Percentiles rank a stretch among this genome's conserved stretches.
phyloP scores from a whole-genome alignment of 2,797 vertebrate genomes.

The Channa striata region DNA sequence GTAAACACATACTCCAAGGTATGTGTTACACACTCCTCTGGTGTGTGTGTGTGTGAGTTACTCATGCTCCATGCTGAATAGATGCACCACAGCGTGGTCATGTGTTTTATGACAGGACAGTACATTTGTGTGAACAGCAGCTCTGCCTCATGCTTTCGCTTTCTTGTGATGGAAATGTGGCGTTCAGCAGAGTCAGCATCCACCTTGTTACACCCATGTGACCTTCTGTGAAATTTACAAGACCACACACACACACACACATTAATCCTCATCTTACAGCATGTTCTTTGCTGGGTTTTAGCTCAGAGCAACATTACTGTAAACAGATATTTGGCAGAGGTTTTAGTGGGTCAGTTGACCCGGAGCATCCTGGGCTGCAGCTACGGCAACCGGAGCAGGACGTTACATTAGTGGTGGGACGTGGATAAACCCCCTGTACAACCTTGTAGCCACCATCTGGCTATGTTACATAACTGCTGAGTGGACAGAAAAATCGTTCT shows the following conservation, averaged over 20 bases:
- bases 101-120: constrained; percentile 15
- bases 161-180: constrained; percentile 36
- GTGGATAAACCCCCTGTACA: constrained; percentile 21
- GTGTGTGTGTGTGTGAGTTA: constrained; percentile 11
- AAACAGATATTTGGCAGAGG: constrained; percentile 22
- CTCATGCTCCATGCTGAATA: constrained; percentile 33
- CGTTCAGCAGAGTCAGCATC: constrained; percentile 51
- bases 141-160: constrained; percentile 5
- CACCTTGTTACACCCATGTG: constrained; percentile 43
- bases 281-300: constrained; percentile 24
- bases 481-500: constrained; percentile 1
- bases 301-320: constrained; percentile 19
- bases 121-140: constrained; percentile 17
- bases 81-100: constrained; percentile 42
- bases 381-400: constrained; percentile 31
- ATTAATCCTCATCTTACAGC: constrained; percentile 3
- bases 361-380: constrained; percentile 20
- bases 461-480: constrained; percentile 68
- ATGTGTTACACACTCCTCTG: not conserved
- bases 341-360: constrained; percentile 39
- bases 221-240: constrained; percentile 33
- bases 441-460: constrained; percentile 72
- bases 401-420: constrained; percentile 34
- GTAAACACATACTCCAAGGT: constrained; percentile 26
- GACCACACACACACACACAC: constrained; percentile 15